Conservation (phyloP, 2,797 vertebrate genomes). For the Hippocampus kuda region DNA sequence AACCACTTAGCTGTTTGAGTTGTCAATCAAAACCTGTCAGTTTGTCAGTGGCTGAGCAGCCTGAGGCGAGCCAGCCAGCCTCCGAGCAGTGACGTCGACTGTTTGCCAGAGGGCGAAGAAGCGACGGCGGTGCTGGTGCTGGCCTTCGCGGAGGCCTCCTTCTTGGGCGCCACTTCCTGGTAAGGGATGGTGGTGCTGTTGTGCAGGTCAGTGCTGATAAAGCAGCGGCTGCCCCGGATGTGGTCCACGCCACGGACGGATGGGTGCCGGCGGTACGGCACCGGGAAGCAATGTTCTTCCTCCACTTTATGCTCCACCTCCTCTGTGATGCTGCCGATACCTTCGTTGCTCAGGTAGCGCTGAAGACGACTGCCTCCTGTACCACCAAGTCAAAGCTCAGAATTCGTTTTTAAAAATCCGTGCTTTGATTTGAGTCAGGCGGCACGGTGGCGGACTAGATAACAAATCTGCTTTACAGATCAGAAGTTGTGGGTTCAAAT, state of each 20-base stretch:
- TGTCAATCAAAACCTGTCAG: neutral
- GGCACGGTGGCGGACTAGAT: too few species aligned
- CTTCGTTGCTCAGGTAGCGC: conserved; percentile 85
- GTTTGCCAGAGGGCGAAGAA: conserved; percentile 47
- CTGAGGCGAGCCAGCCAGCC: conserved; percentile 82
- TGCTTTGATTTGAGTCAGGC: too few species aligned
- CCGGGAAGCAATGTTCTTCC: conserved; percentile 64
- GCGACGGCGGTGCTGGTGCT: conserved; percentile 12
- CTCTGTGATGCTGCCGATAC: conserved; percentile 73
- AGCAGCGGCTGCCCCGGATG: conserved; percentile 80
- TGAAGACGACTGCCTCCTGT: conserved; percentile 74
- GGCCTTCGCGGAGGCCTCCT: conserved; percentile 24
- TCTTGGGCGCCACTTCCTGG: conserved; percentile 73
- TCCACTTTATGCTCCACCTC: conserved; percentile 46
- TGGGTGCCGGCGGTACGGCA: conserved; percentile 70
- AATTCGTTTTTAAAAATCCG: too few species aligned
- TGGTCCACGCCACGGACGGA: conserved; percentile 80
- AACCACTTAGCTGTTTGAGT: neutral
- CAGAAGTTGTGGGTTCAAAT: too few species aligned
- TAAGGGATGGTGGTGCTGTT: conserved; percentile 81
- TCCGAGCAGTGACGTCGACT: conserved; percentile 68
- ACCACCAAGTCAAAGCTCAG: neutral
- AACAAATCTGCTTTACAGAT: too few species aligned
- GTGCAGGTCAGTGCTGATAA: conserved; percentile 76
- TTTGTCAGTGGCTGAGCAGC: conserved; percentile 78